A percentile compares a stretch with the other conserved stretches of the same genome.
Conservation (phyloP, 2,888 invertebrate genomes). For the Saturnia pavonia region DNA sequence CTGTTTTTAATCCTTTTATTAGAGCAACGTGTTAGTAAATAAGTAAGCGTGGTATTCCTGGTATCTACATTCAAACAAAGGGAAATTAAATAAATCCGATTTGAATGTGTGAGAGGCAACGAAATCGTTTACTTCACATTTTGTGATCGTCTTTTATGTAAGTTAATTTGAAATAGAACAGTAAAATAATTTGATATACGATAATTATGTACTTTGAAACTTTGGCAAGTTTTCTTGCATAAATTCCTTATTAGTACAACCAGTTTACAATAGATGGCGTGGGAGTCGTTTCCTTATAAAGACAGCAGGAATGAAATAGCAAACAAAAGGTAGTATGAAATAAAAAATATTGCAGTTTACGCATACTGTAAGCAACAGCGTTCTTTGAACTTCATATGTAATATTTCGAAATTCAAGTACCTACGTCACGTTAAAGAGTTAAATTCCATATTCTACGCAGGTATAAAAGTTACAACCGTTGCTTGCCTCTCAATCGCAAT, state of each 20-base stretch:
- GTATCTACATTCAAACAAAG: conserved; percentile 59
- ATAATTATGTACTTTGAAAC: too few species aligned
- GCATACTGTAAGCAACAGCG: too few species aligned
- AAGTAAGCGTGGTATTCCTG: conserved; percentile 71
- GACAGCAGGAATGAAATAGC: too few species aligned
- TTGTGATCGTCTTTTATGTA: conserved; percentile 41
- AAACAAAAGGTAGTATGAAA: too few species aligned
- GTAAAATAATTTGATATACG: too few species aligned
- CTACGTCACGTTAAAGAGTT: not conserved
- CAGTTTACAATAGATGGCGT: too few species aligned
- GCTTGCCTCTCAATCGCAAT: not conserved
- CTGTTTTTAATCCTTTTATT: conserved; percentile 78
- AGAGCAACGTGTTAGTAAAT: conserved; percentile 72
- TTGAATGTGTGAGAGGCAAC: conserved; percentile 68
- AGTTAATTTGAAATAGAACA: not conserved
- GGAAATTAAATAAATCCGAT: conserved; percentile 81
- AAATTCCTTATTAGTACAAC: too few species aligned
- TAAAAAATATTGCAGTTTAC: too few species aligned
- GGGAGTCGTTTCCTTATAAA: too few species aligned
- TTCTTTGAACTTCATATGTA: not conserved
- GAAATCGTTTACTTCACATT: conserved; percentile 56
- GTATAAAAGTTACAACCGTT: not conserved
- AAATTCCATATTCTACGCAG: too few species aligned
- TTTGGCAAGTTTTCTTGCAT: too few species aligned
- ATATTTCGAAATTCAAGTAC: not conserved